These are phyloP conservation scores for Cotesia typhae DNA, from an alignment of 1,140 invertebrate genomes.

Conservation along the genomic window DNA sequence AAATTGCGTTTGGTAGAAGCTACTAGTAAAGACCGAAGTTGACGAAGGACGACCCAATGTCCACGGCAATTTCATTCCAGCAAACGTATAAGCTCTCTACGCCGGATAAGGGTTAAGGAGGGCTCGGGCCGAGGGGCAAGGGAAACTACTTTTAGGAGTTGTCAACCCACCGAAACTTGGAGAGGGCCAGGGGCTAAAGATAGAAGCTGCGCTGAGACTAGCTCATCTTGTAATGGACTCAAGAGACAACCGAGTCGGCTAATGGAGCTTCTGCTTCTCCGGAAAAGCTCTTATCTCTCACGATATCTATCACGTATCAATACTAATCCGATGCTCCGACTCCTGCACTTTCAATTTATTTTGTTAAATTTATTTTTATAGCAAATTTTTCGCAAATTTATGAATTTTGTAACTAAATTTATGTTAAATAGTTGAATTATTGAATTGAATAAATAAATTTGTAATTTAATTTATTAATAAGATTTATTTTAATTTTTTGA, in stretches of 20 bases:
- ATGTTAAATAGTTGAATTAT: too few species aligned
- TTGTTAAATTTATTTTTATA: too few species aligned
- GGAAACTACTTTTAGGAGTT: conserved; percentile 36
- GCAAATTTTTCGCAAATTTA: too few species aligned
- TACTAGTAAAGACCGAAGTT: not conserved
- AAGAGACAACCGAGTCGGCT: conserved; percentile 66
- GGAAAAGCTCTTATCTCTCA: conserved; percentile 62
- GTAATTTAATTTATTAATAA: too few species aligned
- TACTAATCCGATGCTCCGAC: too few species aligned
- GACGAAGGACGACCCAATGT: conserved; percentile 7
- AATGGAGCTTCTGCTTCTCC: conserved; percentile 62
- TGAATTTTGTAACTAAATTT: too few species aligned
- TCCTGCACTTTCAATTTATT: too few species aligned
- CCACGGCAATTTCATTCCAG: conserved; percentile 7
- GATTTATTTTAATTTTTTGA: too few species aligned
- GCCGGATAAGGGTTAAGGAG: not conserved
- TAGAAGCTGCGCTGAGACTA: conserved; percentile 22
- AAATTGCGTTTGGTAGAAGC: conserved; percentile 1
- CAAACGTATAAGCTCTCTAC: not conserved
- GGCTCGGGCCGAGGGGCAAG: conserved; percentile 35
- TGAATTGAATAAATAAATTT: too few species aligned
- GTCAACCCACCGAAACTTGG: conserved; percentile 37
- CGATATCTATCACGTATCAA: conserved; percentile 15
- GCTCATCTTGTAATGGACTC: conserved; percentile 68
- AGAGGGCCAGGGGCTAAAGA: conserved; percentile 41